These are phyloP conservation scores for Cynodonichthys magdalenae DNA, from an alignment of 2,797 vertebrate species.

Conservation along the genomic window DNA sequence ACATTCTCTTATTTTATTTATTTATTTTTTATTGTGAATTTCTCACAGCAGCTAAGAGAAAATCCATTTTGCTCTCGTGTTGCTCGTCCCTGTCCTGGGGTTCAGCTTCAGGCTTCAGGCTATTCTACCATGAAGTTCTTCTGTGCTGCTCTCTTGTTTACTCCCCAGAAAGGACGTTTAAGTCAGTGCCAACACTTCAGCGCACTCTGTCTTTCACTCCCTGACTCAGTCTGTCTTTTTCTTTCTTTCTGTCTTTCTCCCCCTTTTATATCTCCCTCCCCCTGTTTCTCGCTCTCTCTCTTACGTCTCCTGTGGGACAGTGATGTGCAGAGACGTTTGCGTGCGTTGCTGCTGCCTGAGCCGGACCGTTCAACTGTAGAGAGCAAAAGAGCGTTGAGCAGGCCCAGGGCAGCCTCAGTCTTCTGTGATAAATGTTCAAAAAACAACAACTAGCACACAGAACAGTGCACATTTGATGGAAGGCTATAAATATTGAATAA, in stretches of 20 bases:
- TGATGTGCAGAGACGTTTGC: constrained; percentile 70
- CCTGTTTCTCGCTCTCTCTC: background rate
- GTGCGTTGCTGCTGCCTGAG: constrained; percentile 63
- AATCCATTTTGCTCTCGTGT: background rate
- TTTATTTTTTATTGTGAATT: constrained; percentile 2
- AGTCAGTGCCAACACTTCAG: constrained; percentile 24
- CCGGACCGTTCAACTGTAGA: constrained; percentile 38
- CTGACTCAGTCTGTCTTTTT: constrained; percentile 13
- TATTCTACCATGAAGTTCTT: constrained; percentile 13
- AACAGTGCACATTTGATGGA: background rate
- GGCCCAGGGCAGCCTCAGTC: constrained; percentile 42
- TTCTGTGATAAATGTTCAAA: constrained; percentile 26
- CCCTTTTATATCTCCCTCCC: constrained; percentile 5
- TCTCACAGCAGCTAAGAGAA: background rate
- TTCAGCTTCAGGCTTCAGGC: constrained; percentile 5
- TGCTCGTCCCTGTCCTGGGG: constrained; percentile 1
- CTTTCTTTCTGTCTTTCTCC: background rate
- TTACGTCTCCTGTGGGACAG: constrained; percentile 24
- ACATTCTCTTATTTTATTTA: background rate
- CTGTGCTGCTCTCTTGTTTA: constrained; percentile 45
- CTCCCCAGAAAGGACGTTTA: constrained; percentile 39
- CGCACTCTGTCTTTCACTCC: constrained; percentile 19
- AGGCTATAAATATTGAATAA: constrained; percentile 12
- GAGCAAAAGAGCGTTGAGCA: constrained; percentile 26
- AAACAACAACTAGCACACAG: constrained; percentile 14